Evolutionary conservation across 2,888 invertebrate species (phyloP), one percentile per base, ranked within the genome.

Genomic region (Patella depressa): DNA sequence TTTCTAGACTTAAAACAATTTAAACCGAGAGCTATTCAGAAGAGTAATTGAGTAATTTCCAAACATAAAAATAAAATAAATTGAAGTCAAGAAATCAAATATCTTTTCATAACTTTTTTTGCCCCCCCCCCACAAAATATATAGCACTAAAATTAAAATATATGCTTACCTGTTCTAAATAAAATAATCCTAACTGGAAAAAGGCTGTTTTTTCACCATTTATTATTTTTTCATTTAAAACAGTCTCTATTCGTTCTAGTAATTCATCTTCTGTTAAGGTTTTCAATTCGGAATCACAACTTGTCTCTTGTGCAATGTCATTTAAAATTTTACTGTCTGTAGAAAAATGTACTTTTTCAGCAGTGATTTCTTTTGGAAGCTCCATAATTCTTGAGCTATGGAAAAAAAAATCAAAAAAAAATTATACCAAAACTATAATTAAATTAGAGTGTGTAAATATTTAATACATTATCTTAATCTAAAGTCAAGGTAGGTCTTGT

Each of bases 101-200:
- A 9, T 45, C 45, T 45, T 45, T 45, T 9, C 9, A 7, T 45
- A 45, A 45, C 4, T 9, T 0, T 9, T 45, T 7, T 7, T 45
- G 5, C 7, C 7, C 7, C 2, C 45, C 9, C 45, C 45, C 7
- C 9, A 45, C 45, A 45, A 45, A 45, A 45, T 19, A 54, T 15
- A 15, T 17, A 24, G 19, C 2, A 11, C 15, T 45, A 54, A 53
- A 53, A 12, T 11, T 57, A 29, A 53, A 29, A 12, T 24, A 57
- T 54, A 45, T 53, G 53, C 75, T 80, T 75, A 90, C 91, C 88
- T 90, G 88, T 78, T 91, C 91, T 86, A 89, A 90, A 76, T 90
- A 91, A 71, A 91, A 85, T 72, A 91, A 86, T 54, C 89, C 91
- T 7, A 91, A 84, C 74, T 90, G 91, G 79, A 91, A 91, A 72